Evolutionary conservation across 35 echinoderm and acorn worm species (phyloP).

Genomic region (Ophioderma brevispina): DNA sequence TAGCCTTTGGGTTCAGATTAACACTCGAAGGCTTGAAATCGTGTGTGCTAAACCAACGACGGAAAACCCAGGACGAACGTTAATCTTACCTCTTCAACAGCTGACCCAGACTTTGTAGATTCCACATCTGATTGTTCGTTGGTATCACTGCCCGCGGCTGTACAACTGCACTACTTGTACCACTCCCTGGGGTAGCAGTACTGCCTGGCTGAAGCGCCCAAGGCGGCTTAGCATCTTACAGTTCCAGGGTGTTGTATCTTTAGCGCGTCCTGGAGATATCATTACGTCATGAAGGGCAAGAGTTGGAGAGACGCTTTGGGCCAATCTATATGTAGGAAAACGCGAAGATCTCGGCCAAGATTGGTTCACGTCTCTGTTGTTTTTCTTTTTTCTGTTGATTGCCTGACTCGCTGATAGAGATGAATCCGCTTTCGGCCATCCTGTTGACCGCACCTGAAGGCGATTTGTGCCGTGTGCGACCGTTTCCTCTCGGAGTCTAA

Average conservation of each 20-base stretch:
- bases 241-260: slow-evolving; percentile 41
- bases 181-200: neutral
- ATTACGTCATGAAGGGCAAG: slow-evolving; percentile 65
- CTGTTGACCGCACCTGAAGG: slow-evolving; percentile 74
- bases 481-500: slow-evolving; percentile 27
- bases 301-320: slow-evolving; percentile 64
- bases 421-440: slow-evolving; percentile 56
- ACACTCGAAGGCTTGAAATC: too few species aligned
- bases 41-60: too few species aligned
- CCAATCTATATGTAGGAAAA: slow-evolving; percentile 71
- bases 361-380: neutral
- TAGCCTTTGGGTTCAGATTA: too few species aligned
- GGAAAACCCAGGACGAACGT: too few species aligned
- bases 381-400: slow-evolving; percentile 22
- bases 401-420: slow-evolving; percentile 27
- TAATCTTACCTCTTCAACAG: too few species aligned
- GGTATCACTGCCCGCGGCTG: too few species aligned
- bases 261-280: slow-evolving; percentile 61
- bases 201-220: neutral
- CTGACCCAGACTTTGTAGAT: too few species aligned
- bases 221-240: neutral
- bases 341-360: slow-evolving; percentile 75
- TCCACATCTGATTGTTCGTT: too few species aligned
- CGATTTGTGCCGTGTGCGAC: slow-evolving; percentile 48
- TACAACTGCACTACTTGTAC: neutral